Evolutionary conservation across 2,888 invertebrate genomes (phyloP), one percentile per base, ranked within the genome.

Genomic region (Fabriciana adippe): DNA sequence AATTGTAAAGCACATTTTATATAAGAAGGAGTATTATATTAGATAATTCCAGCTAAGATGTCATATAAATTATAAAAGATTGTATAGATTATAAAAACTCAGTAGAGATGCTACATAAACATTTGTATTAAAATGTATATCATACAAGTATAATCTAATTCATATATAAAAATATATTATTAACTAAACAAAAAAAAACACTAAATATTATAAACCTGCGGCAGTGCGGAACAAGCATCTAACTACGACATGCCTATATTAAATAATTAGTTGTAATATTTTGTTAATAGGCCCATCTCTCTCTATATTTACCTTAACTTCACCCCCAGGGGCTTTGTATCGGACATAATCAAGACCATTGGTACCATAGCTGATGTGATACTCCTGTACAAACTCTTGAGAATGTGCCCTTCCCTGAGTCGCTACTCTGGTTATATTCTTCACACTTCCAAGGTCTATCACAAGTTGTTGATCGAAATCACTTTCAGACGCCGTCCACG

Each of bases 401-500:
- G 97, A 96, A 82, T 97, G 97, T 3, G 97, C 96, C 67, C 98
- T 95, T 75, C 99, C 99, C 87, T 97, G 97, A 35, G 98, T 97
- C 75, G 96, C 96, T 69, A 99, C 96, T 74, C 96, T 94, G 50
- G 98, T 98, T 76, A 99, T 94, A 88, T 98, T 98, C 94, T 95
- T 97, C 76, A 97, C 95, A 79, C 94, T 93, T 70, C 97, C 97
- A 88, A 99, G 93, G 93, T 99, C 98, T 83, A 99, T 94, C 74
- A 96, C 95, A 78, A 99, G 94, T 89, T 96, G 96, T 92, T 99
- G 99, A 86, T 96, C 96, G 90, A 97, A 97, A 93, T 99, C 98
- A 83, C 96, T 97, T 89, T 95, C 96, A 81, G 95, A 95, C 66
- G 98, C 97, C 75, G 97, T 97, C 98, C 98, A 98, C 82, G 97